Conservation (phyloP, 2,113 vertebrate species). For the Myiopsitta monachus region DNA sequence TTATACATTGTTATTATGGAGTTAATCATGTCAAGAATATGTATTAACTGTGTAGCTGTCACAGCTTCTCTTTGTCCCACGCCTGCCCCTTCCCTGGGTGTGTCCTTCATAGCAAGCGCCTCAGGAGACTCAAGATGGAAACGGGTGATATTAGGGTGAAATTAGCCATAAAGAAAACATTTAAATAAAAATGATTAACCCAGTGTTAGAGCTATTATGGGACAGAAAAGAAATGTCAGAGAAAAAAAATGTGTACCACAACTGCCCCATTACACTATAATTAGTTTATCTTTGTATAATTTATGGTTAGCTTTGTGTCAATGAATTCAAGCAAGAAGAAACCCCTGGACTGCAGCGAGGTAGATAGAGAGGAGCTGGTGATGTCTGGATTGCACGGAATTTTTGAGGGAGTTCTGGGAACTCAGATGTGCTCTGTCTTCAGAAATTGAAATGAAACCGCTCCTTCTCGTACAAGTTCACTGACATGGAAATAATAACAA, state of each 20-base stretch:
- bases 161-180: slow-evolving; percentile 68
- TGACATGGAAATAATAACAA: not conserved
- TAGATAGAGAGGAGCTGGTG: not conserved
- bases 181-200: slow-evolving; percentile 63
- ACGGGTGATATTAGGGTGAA: slow-evolving; percentile 37
- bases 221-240: slow-evolving; percentile 66
- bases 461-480: not conserved
- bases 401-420: not conserved
- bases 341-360: not conserved
- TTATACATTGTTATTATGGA: not conserved
- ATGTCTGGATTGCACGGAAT: not conserved
- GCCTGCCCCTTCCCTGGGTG: not conserved
- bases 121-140: slow-evolving; percentile 29
- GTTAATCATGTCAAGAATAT: not conserved
- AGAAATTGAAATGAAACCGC: not conserved
- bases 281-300: slow-evolving; percentile 69
- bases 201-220: slow-evolving; percentile 61
- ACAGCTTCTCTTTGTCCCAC: not conserved
- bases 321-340: slow-evolving; percentile 42
- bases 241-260: slow-evolving; percentile 54
- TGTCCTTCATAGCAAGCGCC: not conserved
- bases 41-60: not conserved
- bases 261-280: slow-evolving; percentile 65
- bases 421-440: not conserved
- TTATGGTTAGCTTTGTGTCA: slow-evolving; percentile 47